Evolutionary conservation across 2,113 vertebrate genomes (phyloP), one percentile per base, ranked within the genome.

Genomic region (Spea multiplicata): DNA sequence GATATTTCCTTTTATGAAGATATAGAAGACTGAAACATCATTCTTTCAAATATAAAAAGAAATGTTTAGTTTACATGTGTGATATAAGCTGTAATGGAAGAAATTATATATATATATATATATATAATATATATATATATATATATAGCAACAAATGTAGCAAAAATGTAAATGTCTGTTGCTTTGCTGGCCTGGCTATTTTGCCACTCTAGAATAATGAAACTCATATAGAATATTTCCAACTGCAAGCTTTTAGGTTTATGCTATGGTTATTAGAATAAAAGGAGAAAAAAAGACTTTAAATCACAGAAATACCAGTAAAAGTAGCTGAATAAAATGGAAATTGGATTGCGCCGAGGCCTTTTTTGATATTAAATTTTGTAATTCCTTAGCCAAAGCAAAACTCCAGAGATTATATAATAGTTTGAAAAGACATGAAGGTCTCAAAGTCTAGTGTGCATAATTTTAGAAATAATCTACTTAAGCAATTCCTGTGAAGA

Each of bases 271-370:
- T 59, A 59, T 59, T 59, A 13, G 14, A 59, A 59, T 59, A 13
- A 59, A 59, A 59, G 16, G 13, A 64, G 30, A 64, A 64, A 64
- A 64, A 64, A 64, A 5, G 5, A 17, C 16, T 64, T 64, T 64
- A 64, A 64, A 64, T 64, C 17, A 30, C 17, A 64, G 61, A 64
- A 16, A 64, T 64, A 64, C 17, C 61, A 16, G 61, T 30, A 64
- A 30, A 64, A 5, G n/a, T 16, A 16, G 13, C 61, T 64, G 61
- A 59, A 17, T 64, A 64, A 64, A 64, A 5, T 64, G 61, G 5
- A 64, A 64, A 64, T 64, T 6, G 17, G 13, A 30, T 8, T 30
- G 5, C 8, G 61, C 61, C 4, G 17, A 64, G 13, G 61, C 61
- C 17, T 64, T 64, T 64, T 53, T 16, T 16, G 30, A 64, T 64